A percentile compares a stretch with the other conserved stretches of the same genome.
These are phyloP conservation scores for Sinohyriopsis cumingii DNA, from an alignment of 2,888 invertebrate species.

Conservation along the genomic window DNA sequence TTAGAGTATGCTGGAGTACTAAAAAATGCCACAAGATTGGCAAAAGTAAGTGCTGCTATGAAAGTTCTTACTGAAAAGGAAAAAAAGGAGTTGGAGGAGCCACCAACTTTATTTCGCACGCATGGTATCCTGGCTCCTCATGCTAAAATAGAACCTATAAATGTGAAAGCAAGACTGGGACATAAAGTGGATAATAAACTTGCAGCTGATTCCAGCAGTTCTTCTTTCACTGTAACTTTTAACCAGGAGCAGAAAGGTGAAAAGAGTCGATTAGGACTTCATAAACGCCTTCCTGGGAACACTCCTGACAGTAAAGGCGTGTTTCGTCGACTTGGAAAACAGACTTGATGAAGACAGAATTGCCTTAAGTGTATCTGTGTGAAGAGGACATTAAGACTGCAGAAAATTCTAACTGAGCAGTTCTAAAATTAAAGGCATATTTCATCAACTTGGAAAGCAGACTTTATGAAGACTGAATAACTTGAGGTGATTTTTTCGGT, in stretches of 20 bases:
- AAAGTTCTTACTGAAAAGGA: constrained; percentile 7
- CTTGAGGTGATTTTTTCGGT: no score
- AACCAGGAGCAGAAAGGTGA: no score
- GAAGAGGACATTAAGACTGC: neutral
- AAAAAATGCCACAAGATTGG: constrained; percentile 26
- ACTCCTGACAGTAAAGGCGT: no score
- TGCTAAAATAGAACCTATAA: constrained; percentile 14
- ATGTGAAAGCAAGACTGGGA: constrained; percentile 28
- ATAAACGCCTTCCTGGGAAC: no score
- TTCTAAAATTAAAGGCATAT: neutral
- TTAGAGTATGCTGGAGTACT: constrained; percentile 60
- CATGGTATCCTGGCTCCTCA: constrained; percentile 16
- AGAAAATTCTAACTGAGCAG: neutral
- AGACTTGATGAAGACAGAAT: no score
- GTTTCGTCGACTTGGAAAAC: no score
- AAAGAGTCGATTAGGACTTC: no score
- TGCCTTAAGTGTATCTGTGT: neutral
- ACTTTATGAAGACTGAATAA: neutral
- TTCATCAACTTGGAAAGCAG: neutral
- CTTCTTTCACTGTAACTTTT: no score
- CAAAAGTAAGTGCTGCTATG: constrained; percentile 35
- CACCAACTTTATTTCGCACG: constrained; percentile 1
- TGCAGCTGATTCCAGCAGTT: no score
- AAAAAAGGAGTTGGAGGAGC: constrained; percentile 3
- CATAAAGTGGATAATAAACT: constrained; percentile 8